Evolutionary conservation across 2,113 vertebrate genomes (phyloP), one percentile per base, ranked within the genome.

Genomic region (Amphiprion percula): DNA sequence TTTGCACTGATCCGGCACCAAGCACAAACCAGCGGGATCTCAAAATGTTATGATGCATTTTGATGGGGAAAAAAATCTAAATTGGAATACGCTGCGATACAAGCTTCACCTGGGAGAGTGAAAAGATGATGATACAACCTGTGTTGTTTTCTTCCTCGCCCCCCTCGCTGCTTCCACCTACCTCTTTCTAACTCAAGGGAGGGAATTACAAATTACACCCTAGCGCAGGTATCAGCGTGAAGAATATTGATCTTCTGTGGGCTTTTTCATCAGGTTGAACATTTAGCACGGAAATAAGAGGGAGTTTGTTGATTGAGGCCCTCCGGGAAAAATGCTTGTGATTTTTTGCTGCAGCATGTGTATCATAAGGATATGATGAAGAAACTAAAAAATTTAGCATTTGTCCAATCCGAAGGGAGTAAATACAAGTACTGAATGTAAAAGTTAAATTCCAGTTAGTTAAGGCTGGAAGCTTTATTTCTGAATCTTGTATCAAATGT

Each of bases 161-260:
- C 41, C 53, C 28, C 21, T 61, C 50, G 59, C 47, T 69, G 55
- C 46, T 47, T 68, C 62, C 26, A 61, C 61, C 49, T 73, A 65
- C 53, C 24, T 62, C 44, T 68, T 71, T n/a, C 47, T 24, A 68
- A 53, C 67, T 6, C 49, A 19, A 33, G 52, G n/a, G 23, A 21
- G 72, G 54, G 71, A 70, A 69, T 85, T 72, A 70, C 10, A 81
- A 53, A 82, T 86, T 46, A 69, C 41, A 28, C 74, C 54, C 6
- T n/a, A 24, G 56, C 46, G 54, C 19, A 55, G 21, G 21, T 65
- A 49, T 64, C 60, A 59, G 15, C 11, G 4, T 21, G 44, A 49
- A 33, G 47, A 67, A 24, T 82, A 80, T 77, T 82, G 84, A 87
- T 87, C 30, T 65, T 47, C 16, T 59, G 58, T 66, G 46, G 17